These are phyloP conservation scores for Cephus spinipes DNA, from an alignment of 2,888 invertebrate genomes.

Conservation along the genomic window DNA sequence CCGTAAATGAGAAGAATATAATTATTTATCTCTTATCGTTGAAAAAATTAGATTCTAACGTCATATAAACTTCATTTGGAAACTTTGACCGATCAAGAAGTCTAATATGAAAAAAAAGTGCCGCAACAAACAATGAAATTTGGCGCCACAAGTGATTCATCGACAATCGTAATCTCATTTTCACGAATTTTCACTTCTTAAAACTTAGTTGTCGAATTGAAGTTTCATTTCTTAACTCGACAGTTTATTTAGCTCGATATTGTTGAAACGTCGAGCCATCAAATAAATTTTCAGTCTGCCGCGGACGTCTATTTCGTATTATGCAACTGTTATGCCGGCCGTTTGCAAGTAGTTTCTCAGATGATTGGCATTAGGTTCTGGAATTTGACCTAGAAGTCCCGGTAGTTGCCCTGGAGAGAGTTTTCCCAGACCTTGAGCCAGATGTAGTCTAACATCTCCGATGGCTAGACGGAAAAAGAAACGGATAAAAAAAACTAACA, in stretches of 20 bases:
- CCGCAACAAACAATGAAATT: background rate
- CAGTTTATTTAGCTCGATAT: conserved; percentile 49
- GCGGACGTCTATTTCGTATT: conserved; percentile 54
- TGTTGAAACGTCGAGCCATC: conserved; percentile 53
- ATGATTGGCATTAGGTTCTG: conserved; percentile 58
- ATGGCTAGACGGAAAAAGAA: conserved; percentile 66
- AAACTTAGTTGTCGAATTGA: background rate
- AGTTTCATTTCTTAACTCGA: conserved; percentile 24
- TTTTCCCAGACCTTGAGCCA: conserved; percentile 80
- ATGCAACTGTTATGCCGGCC: conserved; percentile 60
- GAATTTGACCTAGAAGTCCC: conserved; percentile 74
- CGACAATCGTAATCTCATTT: background rate
- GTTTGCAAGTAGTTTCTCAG: conserved; percentile 59
- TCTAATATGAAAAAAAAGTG: background rate
- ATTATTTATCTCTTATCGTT: background rate
- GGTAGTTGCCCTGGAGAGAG: conserved; percentile 80
- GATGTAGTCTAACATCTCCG: conserved; percentile 78
- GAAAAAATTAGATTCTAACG: background rate
- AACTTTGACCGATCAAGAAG: background rate
- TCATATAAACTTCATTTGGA: background rate
- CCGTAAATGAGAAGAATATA: background rate
- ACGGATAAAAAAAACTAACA: conserved; percentile 42
- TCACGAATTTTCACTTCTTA: background rate
- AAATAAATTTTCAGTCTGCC: conserved; percentile 52
- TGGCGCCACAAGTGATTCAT: background rate